These are phyloP conservation scores for Bimastos eiseni DNA, from an alignment of 2,888 invertebrate genomes.

Conservation along the genomic window DNA sequence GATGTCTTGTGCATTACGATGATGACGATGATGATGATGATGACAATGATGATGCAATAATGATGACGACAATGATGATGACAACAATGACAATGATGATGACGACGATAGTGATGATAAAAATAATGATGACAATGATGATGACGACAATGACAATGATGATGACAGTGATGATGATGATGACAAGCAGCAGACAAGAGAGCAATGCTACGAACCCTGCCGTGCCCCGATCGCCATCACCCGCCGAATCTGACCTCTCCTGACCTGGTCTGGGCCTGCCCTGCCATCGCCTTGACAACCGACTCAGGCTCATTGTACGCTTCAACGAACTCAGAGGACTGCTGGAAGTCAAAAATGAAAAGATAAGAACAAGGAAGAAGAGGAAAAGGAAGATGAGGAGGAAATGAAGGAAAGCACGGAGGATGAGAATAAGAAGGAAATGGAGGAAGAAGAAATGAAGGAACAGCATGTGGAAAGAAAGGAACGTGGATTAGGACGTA, in stretches of 20 bases:
- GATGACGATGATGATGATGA: too few relatives aligned
- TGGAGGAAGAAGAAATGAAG: not conserved
- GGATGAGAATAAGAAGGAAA: not conserved
- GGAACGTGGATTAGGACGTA: not conserved
- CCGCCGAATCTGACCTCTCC: not conserved
- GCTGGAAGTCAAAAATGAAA: not conserved
- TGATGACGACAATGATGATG: not conserved
- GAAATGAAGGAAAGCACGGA: not conserved
- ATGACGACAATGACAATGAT: not conserved
- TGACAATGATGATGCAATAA: too few relatives aligned
- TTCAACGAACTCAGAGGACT: conserved; percentile 44
- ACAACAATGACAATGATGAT: not conserved
- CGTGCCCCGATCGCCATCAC: not conserved
- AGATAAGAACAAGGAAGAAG: not conserved
- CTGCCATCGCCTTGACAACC: conserved; percentile 47
- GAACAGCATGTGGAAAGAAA: too few relatives aligned
- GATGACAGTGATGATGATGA: not conserved
- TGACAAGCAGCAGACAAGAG: not conserved
- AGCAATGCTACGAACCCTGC: not conserved
- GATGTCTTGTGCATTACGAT: too few relatives aligned
- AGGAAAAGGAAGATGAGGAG: not conserved
- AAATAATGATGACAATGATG: too few relatives aligned
- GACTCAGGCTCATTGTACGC: conserved; percentile 58
- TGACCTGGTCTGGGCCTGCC: conserved; percentile 2
- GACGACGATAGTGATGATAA: not conserved